Percentiles rank a stretch among this genome's conserved stretches.
These are phyloP conservation scores for Pachypsylla venusta DNA, from an alignment of 1,140 invertebrate genomes.

Conservation along the genomic window DNA sequence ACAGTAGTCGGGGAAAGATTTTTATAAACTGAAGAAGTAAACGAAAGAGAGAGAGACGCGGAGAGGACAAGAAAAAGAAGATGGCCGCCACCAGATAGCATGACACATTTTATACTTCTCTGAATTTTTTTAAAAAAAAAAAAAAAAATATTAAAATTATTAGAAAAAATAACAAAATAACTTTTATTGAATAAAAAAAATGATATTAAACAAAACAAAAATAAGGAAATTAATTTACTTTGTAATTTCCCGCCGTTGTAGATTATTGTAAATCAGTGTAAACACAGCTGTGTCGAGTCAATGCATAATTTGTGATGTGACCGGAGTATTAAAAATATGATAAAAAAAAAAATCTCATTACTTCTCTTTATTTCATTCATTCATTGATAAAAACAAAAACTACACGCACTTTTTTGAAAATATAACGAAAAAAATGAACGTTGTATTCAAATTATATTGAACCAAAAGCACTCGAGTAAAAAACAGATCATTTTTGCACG, in stretches of 20 bases:
- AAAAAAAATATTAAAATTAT: too few species aligned
- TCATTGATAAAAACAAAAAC: too few species aligned
- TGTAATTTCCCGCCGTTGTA: neutral
- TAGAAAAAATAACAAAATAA: too few species aligned
- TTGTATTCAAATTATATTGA: neutral
- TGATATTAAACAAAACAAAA: neutral
- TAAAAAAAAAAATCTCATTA: neutral
- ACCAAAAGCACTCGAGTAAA: too few species aligned
- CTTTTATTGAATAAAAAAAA: too few species aligned
- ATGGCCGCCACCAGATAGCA: slow-evolving; percentile 1
- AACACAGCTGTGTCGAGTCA: slow-evolving; percentile 6
- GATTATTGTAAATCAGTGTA: neutral
- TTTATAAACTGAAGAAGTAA: too few species aligned
- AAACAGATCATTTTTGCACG: too few species aligned
- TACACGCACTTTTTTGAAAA: neutral
- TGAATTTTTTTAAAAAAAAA: too few species aligned
- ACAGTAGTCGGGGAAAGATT: too few species aligned
- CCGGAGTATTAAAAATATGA: slow-evolving; percentile 5
- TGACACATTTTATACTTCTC: slow-evolving; percentile 2
- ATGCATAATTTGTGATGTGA: too few species aligned
- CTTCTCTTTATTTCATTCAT: neutral
- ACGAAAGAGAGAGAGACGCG: too few species aligned
- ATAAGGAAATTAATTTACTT: neutral
- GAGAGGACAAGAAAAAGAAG: slow-evolving; percentile 3
- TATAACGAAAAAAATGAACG: neutral